Evolutionary conservation across 2,113 vertebrate genomes (phyloP).

Genomic region (Rhynchomys soricoides): DNA sequence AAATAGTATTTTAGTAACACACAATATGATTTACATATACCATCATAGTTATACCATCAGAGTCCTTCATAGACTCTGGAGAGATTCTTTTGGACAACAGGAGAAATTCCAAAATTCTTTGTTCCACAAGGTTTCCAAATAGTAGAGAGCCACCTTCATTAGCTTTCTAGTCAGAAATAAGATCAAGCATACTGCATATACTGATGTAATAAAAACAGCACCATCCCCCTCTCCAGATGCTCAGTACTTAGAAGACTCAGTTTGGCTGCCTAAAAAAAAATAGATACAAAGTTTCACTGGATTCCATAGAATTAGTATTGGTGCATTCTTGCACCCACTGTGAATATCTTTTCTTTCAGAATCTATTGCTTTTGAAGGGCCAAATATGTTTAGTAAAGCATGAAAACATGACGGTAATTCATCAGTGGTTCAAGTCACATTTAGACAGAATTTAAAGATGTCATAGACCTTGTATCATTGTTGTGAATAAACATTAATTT

Average conservation of each 20-base stretch:
- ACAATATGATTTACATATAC: neutral
- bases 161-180: neutral
- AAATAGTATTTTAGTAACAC: neutral
- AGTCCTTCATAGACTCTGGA: neutral
- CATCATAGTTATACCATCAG: neutral
- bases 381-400: conserved; percentile 84
- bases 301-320: neutral
- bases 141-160: neutral
- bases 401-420: conserved; percentile 80
- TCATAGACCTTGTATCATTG: conserved; percentile 85
- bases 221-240: fast-evolving
- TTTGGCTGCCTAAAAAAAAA: neutral
- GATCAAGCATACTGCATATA: neutral
- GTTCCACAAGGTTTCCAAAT: neutral
- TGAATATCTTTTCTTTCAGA: conserved; percentile 59
- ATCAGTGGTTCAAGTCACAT: conserved; percentile 80
- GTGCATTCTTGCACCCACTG: conserved; percentile 66
- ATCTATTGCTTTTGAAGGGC: conserved; percentile 75
- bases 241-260: neutral
- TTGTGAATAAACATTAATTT: conserved; percentile 86
- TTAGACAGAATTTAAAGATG: conserved; percentile 83
- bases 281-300: neutral
- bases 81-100: neutral
- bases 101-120: neutral
- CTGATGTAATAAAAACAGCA: neutral